These are phyloP conservation scores for Drosophila suzukii DNA, from an alignment of 1,140 invertebrate genomes.

Conservation along the genomic window DNA sequence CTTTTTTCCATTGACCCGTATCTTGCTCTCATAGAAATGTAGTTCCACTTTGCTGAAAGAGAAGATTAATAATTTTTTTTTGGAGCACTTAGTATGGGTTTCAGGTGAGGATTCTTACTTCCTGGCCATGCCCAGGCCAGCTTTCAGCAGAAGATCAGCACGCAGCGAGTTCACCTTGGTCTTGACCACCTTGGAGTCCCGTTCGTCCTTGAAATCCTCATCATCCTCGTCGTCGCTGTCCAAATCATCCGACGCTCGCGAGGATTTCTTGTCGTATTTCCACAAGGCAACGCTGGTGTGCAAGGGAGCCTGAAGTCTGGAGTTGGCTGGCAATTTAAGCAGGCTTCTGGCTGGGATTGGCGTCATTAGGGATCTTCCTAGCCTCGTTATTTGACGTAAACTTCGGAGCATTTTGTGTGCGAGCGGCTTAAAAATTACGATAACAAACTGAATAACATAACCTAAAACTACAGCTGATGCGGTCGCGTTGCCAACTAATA, in stretches of 20 bases:
- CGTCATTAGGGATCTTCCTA: conserved; percentile 10
- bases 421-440: conserved; percentile 61
- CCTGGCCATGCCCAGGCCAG: conserved; percentile 88
- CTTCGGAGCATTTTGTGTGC: conserved; percentile 55
- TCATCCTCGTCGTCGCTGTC: conserved; percentile 77
- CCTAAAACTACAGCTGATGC: conserved; percentile 65
- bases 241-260: conserved; percentile 45
- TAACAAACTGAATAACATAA: conserved; percentile 61
- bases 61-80: neutral
- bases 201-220: conserved; percentile 81
- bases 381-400: conserved; percentile 45
- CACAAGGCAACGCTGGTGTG: conserved; percentile 31
- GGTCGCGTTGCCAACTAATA: conserved; percentile 58
- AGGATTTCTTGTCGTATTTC: conserved; percentile 75
- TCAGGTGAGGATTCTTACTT: conserved; percentile 84
- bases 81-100: neutral
- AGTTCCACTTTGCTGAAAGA: conserved; percentile 87
- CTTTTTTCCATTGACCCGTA: conserved; percentile 88
- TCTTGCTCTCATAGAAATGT: conserved; percentile 88
- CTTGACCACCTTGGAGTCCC: conserved; percentile 87
- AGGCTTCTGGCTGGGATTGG: conserved; percentile 8
- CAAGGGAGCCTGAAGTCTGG: conserved; percentile 3
- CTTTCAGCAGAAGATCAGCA: conserved; percentile 88
- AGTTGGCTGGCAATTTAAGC: neutral
- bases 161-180: conserved; percentile 87